phyloP scores from a whole-genome alignment of 2,888 invertebrate species.

The Lochmaea crataegi region DNA sequence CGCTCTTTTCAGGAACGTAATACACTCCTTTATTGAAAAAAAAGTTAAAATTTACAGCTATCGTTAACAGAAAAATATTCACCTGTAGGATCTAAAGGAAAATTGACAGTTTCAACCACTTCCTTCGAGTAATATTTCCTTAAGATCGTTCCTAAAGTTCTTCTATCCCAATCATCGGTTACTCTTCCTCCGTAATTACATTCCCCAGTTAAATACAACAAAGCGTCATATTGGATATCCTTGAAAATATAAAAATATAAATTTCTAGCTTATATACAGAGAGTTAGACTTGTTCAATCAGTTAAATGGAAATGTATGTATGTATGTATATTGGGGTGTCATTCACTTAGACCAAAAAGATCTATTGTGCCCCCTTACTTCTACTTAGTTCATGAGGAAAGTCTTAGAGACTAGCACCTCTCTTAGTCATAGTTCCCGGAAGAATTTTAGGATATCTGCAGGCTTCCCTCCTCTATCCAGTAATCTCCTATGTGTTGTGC shows the following conservation, averaged over 20 bases:
- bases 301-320: too few relatives aligned
- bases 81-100: conserved; percentile 77
- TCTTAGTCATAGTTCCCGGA: too few relatives aligned
- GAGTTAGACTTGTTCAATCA: too few relatives aligned
- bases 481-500: too few relatives aligned
- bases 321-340: too few relatives aligned
- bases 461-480: too few relatives aligned
- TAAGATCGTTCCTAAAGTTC: conserved; percentile 86
- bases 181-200: conserved; percentile 97
- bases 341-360: too few relatives aligned
- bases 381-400: too few relatives aligned
- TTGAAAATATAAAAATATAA: conserved; percentile 52
- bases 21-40: conserved; percentile 70
- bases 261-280: too few relatives aligned
- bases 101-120: conserved; percentile 73
- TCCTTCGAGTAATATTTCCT: conserved; percentile 80
- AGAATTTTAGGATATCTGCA: too few relatives aligned
- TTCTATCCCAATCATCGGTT: conserved; percentile 95
- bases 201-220: conserved; percentile 92
- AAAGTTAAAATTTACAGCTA: neutral
- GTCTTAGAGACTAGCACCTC: too few relatives aligned
- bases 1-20: conserved; percentile 78
- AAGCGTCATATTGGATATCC: conserved; percentile 86
- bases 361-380: too few relatives aligned
- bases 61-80: neutral